Evolutionary conservation across 2,797 vertebrate species (phyloP).

Genomic region (Gila robusta): DNA sequence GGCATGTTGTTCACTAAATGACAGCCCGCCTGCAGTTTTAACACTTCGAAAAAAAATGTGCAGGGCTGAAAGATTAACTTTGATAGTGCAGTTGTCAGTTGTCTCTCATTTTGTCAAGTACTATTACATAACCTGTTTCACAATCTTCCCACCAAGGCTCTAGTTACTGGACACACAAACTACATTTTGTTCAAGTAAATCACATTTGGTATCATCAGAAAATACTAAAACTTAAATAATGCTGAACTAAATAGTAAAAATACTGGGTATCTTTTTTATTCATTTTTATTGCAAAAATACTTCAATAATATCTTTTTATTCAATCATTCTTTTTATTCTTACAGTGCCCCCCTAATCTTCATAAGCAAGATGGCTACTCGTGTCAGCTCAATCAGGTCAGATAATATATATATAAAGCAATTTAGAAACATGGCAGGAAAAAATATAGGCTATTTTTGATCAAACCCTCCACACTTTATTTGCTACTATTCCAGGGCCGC

Average conservation of each 20-base stretch:
- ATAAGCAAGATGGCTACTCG: conserved; percentile 88
- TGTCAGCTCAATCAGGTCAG: conserved; percentile 87
- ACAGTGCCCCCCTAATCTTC: conserved; percentile 89
- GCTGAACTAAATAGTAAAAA: neutral
- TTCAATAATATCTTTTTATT: neutral
- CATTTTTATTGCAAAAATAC: neutral
- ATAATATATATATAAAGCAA: neutral
- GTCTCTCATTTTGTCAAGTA: neutral
- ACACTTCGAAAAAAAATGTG: neutral
- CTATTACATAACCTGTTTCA: neutral
- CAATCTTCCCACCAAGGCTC: neutral
- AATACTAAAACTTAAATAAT: neutral
- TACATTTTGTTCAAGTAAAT: neutral
- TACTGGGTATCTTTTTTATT: neutral
- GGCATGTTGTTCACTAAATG: conserved; percentile 34
- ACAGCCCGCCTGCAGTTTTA: conserved; percentile 36
- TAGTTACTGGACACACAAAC: too few relatives aligned
- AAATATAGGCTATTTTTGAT: neutral
- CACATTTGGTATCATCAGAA: neutral
- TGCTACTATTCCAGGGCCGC: conserved; percentile 79
- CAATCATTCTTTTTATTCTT: conserved; percentile 44
- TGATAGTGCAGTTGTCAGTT: neutral
- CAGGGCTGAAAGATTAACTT: conserved; percentile 1
- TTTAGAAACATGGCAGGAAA: neutral
- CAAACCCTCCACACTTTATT: neutral